Evolutionary conservation across 2,797 vertebrate species (phyloP).

Genomic region (Paratrypauchen microcephalus): DNA sequence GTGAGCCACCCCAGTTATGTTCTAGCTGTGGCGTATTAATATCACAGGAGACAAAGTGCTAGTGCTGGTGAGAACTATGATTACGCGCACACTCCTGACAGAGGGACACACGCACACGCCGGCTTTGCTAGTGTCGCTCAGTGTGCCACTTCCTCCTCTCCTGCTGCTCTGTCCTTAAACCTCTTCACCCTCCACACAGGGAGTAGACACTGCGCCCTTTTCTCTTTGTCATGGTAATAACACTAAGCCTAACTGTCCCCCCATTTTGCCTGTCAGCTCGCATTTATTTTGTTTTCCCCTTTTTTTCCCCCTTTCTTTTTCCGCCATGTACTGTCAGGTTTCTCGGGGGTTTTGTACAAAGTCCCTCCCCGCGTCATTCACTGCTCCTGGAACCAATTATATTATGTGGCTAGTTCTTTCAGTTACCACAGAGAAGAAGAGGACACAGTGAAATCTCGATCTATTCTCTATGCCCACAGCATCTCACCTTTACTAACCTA

Average conservation of each 20-base stretch:
- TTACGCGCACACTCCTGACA: constrained; percentile 46
- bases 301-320: constrained; percentile 59
- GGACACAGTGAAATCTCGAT: constrained; percentile 54
- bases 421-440: constrained; percentile 51
- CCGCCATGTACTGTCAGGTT: constrained; percentile 69
- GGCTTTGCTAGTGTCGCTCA: constrained; percentile 36
- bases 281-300: constrained; percentile 77
- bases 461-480: constrained; percentile 53
- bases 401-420: constrained; percentile 65
- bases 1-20: constrained; percentile 46
- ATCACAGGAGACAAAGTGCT: constrained; percentile 60
- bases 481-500: constrained; percentile 68
- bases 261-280: constrained; percentile 82
- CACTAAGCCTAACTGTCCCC: constrained; percentile 80
- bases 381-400: constrained; percentile 76
- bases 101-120: constrained; percentile 36
- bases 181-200: constrained; percentile 74
- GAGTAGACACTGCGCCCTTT: constrained; percentile 72
- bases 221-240: constrained; percentile 84
- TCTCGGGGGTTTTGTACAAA: constrained; percentile 58
- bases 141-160: constrained; percentile 78
- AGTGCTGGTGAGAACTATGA: constrained; percentile 49
- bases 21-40: constrained; percentile 59
- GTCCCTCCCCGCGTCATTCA: constrained; percentile 67
- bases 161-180: constrained; percentile 78